Evolutionary conservation across 2,113 vertebrate species (phyloP).

Genomic region (Amphiprion percula): DNA sequence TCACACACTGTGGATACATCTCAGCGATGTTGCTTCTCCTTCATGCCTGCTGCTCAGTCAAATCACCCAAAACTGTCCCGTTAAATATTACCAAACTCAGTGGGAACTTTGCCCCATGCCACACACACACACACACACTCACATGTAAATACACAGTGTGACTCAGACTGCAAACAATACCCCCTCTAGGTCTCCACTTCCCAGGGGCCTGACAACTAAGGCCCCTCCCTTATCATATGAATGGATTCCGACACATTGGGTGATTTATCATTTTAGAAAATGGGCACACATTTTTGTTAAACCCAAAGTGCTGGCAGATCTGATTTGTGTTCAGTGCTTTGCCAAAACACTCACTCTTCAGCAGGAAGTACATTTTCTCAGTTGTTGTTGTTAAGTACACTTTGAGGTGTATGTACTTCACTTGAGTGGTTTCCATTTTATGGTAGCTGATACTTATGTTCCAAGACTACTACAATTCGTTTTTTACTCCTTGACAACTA

Average conservation of each 20-base stretch:
- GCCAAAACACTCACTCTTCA: neutral
- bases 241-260: constrained; percentile 1
- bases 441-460: neutral
- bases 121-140: constrained; percentile 24
- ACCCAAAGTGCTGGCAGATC: neutral
- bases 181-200: constrained; percentile 27
- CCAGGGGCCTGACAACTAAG: constrained; percentile 10
- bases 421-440: neutral
- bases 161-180: constrained; percentile 65
- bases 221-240: constrained; percentile 16
- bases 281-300: neutral
- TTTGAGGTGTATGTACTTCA: neutral
- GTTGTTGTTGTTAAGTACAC: neutral
- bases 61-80: constrained; percentile 64
- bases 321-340: neutral
- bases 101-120: constrained; percentile 69
- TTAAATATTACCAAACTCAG: constrained; percentile 80
- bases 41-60: constrained; percentile 14
- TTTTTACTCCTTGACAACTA: neutral
- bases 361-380: no score
- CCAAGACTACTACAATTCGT: neutral
- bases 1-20: constrained; percentile 6
- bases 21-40: constrained; percentile 12
- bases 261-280: neutral
- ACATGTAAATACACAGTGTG: constrained; percentile 52